These are phyloP conservation scores for Hippopotamus amphibius DNA, from an alignment of 2,113 vertebrate species.

Conservation along the genomic window DNA sequence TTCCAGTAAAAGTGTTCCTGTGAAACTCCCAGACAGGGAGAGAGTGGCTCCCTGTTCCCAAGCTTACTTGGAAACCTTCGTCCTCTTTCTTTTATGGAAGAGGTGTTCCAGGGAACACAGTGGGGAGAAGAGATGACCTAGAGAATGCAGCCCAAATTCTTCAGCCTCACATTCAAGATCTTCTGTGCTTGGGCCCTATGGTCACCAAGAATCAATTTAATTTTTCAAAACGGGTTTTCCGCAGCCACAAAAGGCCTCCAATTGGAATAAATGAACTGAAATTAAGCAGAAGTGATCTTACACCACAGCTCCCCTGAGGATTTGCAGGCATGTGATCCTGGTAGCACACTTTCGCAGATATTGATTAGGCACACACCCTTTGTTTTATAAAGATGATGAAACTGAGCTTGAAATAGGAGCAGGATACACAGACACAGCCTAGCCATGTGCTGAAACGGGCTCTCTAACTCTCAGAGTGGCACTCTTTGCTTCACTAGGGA, in stretches of 20 bases:
- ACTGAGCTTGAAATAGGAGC: not conserved
- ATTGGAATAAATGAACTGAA: not conserved
- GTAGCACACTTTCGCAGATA: too few relatives aligned
- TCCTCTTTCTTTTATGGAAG: not conserved
- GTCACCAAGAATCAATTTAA: not conserved
- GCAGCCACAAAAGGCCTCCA: not conserved
- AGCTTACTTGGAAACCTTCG: not conserved
- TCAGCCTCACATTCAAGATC: not conserved
- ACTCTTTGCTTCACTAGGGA: not conserved
- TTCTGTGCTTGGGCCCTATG: too few relatives aligned
- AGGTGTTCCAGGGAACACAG: not conserved
- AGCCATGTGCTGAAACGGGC: too few relatives aligned
- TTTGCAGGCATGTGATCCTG: too few relatives aligned
- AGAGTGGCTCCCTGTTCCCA: too few relatives aligned
- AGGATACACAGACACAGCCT: fast-evolving
- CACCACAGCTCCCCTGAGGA: not conserved
- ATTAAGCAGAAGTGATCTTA: not conserved
- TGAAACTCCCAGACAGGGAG: not conserved
- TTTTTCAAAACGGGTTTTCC: not conserved
- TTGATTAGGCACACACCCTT: not conserved
- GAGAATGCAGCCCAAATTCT: not conserved
- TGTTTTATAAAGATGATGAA: not conserved
- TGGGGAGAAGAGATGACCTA: not conserved
- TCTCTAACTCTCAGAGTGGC: not conserved
- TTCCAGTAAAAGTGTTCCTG: fast-evolving